These are phyloP conservation scores for Himalopsyche anomala DNA, from an alignment of 2,888 invertebrate species.

Conservation along the genomic window DNA sequence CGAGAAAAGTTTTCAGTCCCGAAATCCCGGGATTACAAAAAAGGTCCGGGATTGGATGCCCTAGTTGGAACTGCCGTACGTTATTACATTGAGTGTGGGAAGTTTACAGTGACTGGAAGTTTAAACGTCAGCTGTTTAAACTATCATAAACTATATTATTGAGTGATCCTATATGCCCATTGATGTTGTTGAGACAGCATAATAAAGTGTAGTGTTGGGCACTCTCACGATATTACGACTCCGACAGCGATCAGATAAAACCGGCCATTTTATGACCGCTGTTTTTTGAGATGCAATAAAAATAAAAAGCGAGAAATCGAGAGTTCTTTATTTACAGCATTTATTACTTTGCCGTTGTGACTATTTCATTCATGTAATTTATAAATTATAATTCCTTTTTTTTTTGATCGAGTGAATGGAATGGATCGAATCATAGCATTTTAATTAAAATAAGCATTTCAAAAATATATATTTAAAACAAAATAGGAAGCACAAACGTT, in stretches of 20 bases:
- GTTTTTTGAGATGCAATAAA: constrained; percentile 11
- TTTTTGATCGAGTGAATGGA: too few relatives aligned
- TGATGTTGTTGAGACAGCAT: neutral
- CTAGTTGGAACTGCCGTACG: too few relatives aligned
- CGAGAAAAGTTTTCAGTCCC: too few relatives aligned
- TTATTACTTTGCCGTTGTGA: neutral
- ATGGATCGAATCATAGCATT: too few relatives aligned
- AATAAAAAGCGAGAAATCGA: constrained; percentile 8
- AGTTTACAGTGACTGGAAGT: neutral
- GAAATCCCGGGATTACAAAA: too few relatives aligned
- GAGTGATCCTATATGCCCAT: constrained; percentile 2
- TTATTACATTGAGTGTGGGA: too few relatives aligned
- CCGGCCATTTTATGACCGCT: neutral
- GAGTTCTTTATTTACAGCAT: neutral
- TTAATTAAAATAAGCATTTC: too few relatives aligned
- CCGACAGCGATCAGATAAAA: neutral
- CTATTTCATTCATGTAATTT: neutral
- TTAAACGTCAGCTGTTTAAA: neutral
- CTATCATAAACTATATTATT: neutral
- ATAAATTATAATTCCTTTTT: neutral
- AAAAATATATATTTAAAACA: too few relatives aligned
- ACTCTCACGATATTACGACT: neutral
- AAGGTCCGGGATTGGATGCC: too few relatives aligned
- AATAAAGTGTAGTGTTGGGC: constrained; percentile 23
- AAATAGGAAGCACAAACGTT: too few relatives aligned